These are phyloP conservation scores for Crocidura indochinensis DNA, from an alignment of 2,797 vertebrate genomes.

Conservation along the genomic window DNA sequence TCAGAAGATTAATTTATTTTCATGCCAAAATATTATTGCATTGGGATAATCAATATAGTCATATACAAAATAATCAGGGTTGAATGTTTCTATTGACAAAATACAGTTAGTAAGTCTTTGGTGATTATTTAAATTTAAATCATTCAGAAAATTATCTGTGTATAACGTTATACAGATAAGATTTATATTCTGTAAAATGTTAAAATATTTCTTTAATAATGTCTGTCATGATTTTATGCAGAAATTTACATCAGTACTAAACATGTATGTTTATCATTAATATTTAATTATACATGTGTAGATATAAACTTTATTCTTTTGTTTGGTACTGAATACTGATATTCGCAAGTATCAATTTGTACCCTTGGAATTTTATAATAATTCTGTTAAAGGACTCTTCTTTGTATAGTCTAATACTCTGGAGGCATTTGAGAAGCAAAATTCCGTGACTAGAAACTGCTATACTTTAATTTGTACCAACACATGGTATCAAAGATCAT, in stretches of 20 bases:
- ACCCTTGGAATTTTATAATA: constrained; percentile 67
- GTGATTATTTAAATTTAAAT: constrained; percentile 44
- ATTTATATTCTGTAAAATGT: neutral
- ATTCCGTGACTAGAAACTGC: constrained; percentile 82
- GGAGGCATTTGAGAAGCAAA: constrained; percentile 84
- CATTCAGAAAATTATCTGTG: neutral
- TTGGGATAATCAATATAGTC: constrained; percentile 41
- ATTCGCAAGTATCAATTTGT: constrained; percentile 73
- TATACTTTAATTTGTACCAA: constrained; percentile 85
- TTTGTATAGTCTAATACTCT: constrained; percentile 77
- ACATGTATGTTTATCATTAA: constrained; percentile 53
- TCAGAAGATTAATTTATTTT: constrained; percentile 37
- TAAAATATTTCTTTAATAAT: constrained; percentile 45
- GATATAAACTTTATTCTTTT: constrained; percentile 79
- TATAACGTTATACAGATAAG: neutral
- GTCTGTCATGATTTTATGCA: neutral
- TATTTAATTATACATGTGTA: constrained; percentile 71
- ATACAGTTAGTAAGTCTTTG: constrained; percentile 42
- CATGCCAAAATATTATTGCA: constrained; percentile 10
- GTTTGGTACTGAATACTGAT: constrained; percentile 68
- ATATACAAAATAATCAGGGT: constrained; percentile 16
- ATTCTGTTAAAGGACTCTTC: constrained; percentile 77
- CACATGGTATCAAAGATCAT: constrained; percentile 84
- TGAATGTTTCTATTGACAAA: constrained; percentile 51
- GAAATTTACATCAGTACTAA: constrained; percentile 1